Evolutionary conservation across 1,140 invertebrate genomes (phyloP).

Genomic region (Glomeris maerens): DNA sequence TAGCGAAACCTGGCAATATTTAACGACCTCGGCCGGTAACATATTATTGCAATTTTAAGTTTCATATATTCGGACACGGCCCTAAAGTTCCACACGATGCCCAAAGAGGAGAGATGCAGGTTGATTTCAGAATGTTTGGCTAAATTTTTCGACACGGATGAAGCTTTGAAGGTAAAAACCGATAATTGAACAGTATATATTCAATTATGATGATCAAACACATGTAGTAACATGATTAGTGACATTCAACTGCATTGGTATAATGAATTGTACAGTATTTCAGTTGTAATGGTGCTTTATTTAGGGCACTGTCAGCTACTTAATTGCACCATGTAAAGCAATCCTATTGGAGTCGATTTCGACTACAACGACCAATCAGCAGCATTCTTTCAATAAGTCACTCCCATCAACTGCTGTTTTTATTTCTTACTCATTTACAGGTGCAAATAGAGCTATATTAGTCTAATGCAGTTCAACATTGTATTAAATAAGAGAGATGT

Average conservation of each 20-base stretch:
- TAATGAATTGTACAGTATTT: no score
- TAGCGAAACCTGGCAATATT: neutral
- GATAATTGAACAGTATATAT: neutral
- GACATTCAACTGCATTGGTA: neutral
- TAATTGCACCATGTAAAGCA: no score
- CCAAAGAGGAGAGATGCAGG: conserved; percentile 16
- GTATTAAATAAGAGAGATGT: no score
- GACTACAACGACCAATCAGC: no score
- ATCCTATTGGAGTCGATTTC: no score
- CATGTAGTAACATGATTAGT: neutral
- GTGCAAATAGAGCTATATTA: no score
- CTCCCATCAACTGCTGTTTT: no score
- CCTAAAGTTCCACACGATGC: conserved; percentile 10
- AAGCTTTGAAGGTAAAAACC: conserved; percentile 14
- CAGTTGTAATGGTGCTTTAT: no score
- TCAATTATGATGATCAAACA: neutral
- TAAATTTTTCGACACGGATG: conserved; percentile 14
- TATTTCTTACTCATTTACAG: no score
- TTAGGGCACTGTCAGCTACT: no score
- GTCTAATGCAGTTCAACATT: no score
- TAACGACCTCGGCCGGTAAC: neutral
- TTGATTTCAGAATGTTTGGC: conserved; percentile 15
- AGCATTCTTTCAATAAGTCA: no score
- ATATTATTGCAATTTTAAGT: conserved; percentile 1
- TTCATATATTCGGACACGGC: conserved; percentile 16